phyloP scores from a whole-genome alignment of 2,888 invertebrate genomes.

The Mystacides longicornis region DNA sequence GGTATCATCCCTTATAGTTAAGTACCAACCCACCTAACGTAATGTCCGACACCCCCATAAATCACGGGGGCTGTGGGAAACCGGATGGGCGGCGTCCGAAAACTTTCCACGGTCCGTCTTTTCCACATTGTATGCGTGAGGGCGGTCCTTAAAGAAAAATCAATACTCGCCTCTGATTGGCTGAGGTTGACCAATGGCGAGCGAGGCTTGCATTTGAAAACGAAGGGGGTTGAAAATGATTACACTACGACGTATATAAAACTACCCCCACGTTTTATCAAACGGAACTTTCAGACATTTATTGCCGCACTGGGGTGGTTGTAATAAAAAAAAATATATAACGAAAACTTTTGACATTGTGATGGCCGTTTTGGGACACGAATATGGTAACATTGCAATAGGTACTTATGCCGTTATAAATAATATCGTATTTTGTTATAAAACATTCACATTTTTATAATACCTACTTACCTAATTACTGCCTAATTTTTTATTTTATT shows the following conservation, averaged over 20 bases:
- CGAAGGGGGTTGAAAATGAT: background rate
- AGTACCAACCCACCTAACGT: too few species aligned
- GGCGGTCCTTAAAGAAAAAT: constrained; percentile 14
- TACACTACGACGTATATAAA: background rate
- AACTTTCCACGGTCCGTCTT: background rate
- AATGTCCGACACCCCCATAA: too few species aligned
- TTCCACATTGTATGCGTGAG: background rate
- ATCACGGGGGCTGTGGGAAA: too few species aligned
- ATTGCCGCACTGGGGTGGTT: background rate
- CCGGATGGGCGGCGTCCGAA: background rate
- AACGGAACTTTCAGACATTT: background rate
- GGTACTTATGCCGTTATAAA: too few species aligned
- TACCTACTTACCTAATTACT: too few species aligned
- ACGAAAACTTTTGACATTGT: background rate
- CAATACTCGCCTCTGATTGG: constrained; percentile 9
- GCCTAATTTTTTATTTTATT: too few species aligned
- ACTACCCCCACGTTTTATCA: background rate
- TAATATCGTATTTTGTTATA: too few species aligned
- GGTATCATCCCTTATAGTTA: too few species aligned
- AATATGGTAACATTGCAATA: background rate
- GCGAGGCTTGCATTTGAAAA: background rate
- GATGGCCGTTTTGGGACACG: background rate
- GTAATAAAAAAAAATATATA: too few species aligned
- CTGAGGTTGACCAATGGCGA: constrained; percentile 13
- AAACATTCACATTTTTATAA: too few species aligned